Evolutionary conservation across 1,140 invertebrate species (phyloP).

Genomic region (Antheraea mylitta): DNA sequence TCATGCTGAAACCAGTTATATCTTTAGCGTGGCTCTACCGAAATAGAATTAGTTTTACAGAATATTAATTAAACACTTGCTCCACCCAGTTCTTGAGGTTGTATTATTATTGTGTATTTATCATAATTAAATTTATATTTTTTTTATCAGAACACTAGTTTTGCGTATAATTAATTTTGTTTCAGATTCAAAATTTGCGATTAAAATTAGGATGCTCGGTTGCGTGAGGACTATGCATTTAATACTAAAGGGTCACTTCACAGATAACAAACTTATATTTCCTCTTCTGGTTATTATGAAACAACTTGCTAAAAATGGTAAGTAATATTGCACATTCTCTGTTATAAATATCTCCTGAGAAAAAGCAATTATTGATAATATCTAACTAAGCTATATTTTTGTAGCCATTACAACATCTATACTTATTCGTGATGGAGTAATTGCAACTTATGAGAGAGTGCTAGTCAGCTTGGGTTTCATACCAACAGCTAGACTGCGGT

Average conservation of each 20-base stretch:
- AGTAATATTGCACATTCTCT: slow-evolving; percentile 38
- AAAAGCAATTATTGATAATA: slow-evolving; percentile 13
- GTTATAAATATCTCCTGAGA: slow-evolving; percentile 20
- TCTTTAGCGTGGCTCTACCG: no score
- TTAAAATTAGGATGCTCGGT: slow-evolving; percentile 80
- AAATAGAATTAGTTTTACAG: slow-evolving; percentile 60
- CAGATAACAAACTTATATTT: slow-evolving; percentile 80
- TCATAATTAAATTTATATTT: not conserved
- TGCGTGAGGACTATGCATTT: slow-evolving; percentile 81
- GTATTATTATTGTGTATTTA: slow-evolving; percentile 11
- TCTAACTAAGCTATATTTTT: slow-evolving; percentile 12
- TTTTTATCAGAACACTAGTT: not conserved
- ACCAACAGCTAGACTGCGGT: slow-evolving; percentile 81
- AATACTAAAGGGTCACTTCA: slow-evolving; percentile 81
- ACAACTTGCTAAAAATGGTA: slow-evolving; percentile 82
- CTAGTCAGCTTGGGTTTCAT: slow-evolving; percentile 81
- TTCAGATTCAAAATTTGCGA: slow-evolving; percentile 83
- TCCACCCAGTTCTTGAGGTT: slow-evolving; percentile 60
- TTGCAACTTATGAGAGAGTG: slow-evolving; percentile 81
- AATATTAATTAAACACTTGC: slow-evolving; percentile 68
- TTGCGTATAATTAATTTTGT: slow-evolving; percentile 20
- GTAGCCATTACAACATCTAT: slow-evolving; percentile 81
- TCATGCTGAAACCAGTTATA: no score
- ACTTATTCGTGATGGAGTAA: slow-evolving; percentile 82
- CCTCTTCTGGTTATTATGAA: slow-evolving; percentile 83